A percentile compares a stretch with the other conserved stretches of the same genome.
These are phyloP conservation scores for silkworm (Bombyx mori) DNA, from an alignment of 1,140 invertebrate species.

Conservation along the genomic window DNA sequence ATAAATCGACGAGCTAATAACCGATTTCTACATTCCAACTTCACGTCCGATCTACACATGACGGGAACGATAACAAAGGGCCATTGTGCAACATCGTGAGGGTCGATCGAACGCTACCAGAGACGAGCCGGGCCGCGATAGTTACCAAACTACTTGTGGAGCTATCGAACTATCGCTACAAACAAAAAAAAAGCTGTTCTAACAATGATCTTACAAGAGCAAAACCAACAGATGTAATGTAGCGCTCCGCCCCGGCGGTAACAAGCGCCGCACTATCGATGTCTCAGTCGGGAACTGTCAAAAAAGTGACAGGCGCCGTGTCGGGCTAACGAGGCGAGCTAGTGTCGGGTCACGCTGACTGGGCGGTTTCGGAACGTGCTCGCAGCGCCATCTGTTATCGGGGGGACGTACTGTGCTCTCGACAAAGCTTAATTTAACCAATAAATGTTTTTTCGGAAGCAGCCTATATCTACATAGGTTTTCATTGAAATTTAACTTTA, in stretches of 20 bases:
- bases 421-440: too few relatives aligned
- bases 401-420: constrained; percentile 24
- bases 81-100: too few relatives aligned
- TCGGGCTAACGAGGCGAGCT: constrained; percentile 62
- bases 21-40: too few relatives aligned
- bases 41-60: too few relatives aligned
- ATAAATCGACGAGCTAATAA: too few relatives aligned
- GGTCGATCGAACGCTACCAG: too few relatives aligned
- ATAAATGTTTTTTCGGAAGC: too few relatives aligned
- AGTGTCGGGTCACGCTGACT: constrained; percentile 46
- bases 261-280: constrained; percentile 56
- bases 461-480: too few relatives aligned
- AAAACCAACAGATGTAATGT: constrained; percentile 37
- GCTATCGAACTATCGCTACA: not conserved
- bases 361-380: constrained; percentile 20
- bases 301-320: constrained; percentile 60
- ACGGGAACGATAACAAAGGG: too few relatives aligned
- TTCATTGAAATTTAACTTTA: too few relatives aligned
- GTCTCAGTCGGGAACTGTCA: constrained; percentile 68
- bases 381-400: constrained; percentile 48
- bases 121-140: too few relatives aligned
- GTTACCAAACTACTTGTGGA: too few relatives aligned
- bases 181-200: constrained; percentile 33
- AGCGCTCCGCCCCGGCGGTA: constrained; percentile 43
- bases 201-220: constrained; percentile 56